phyloP scores from a whole-genome alignment of 64 coral and sea anemone species.

The Porites australiensis region DNA sequence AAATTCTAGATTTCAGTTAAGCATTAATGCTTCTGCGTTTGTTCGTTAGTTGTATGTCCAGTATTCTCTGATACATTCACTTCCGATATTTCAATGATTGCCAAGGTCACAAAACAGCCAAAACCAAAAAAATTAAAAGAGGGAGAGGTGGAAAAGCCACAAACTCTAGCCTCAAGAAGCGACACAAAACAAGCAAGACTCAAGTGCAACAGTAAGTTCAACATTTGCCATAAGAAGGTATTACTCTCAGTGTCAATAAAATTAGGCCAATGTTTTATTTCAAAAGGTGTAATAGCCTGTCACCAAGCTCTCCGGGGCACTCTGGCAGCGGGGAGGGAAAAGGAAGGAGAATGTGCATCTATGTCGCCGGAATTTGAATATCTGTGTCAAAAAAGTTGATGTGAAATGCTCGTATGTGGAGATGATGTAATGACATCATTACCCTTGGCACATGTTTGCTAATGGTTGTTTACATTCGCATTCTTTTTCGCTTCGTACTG shows the following conservation, averaged over 20 bases:
- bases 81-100: conserved; percentile 11
- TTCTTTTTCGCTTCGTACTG: too few relatives aligned
- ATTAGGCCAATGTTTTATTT: conserved; percentile 12
- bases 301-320: too few relatives aligned
- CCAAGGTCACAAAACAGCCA: neutral
- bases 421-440: too few relatives aligned
- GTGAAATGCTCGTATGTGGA: too few relatives aligned
- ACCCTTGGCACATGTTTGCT: too few relatives aligned
- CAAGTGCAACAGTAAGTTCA: neutral
- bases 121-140: neutral
- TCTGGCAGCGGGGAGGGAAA: too few relatives aligned
- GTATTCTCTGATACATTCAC: neutral
- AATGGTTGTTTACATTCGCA: too few relatives aligned
- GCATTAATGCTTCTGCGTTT: neutral
- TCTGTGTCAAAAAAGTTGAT: too few relatives aligned
- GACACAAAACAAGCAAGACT: neutral
- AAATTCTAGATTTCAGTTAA: conserved; percentile 3
- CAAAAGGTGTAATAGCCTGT: neutral
- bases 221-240: neutral
- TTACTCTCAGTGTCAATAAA: conserved; percentile 1
- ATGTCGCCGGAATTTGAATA: too few relatives aligned
- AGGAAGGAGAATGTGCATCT: too few relatives aligned
- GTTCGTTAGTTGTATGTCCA: neutral
- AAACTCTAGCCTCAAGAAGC: neutral
- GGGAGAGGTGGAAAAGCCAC: neutral